Evolutionary conservation across 2,888 invertebrate genomes (phyloP).

Genomic region (Leuctra nigra): DNA sequence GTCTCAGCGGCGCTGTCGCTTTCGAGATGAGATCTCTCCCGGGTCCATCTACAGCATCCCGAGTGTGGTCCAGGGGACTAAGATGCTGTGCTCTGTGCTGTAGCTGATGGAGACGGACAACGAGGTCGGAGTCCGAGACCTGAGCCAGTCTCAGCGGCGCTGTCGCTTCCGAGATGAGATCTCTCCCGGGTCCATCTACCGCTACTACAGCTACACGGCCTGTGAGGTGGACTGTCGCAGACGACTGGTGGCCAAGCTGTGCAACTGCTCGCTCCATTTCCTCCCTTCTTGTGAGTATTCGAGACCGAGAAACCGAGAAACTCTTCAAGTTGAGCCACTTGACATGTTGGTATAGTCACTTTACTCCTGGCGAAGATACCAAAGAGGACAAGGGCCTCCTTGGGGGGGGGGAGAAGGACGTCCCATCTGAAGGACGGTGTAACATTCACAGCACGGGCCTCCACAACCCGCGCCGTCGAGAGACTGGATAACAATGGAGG

Average conservation of each 20-base stretch:
- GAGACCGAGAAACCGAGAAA: no score
- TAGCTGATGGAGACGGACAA: conserved; percentile 51
- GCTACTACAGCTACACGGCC: conserved; percentile 50
- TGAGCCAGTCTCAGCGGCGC: conserved; percentile 46
- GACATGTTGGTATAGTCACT: no score
- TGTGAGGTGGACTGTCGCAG: conserved; percentile 55
- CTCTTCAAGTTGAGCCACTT: no score
- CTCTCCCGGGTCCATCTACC: conserved; percentile 43
- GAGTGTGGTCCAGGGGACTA: no score
- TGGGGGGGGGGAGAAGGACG: no score
- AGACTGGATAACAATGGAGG: no score
- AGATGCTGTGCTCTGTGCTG: no score
- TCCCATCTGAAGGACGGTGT: no score
- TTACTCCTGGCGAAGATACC: no score
- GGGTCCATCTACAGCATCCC: conserved; percentile 44
- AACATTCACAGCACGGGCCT: no score
- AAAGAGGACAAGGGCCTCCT: no score
- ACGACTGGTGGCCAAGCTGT: conserved; percentile 44
- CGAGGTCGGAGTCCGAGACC: conserved; percentile 45
- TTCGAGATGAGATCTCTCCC: conserved; percentile 45
- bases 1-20: conserved; percentile 49
- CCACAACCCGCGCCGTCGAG: no score
- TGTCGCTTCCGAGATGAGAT: conserved; percentile 52
- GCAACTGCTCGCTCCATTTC: conserved; percentile 58
- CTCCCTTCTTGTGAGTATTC: conserved; percentile 52